phyloP scores from a whole-genome alignment of 2,797 vertebrate species.

The Myotis pilosus region DNA sequence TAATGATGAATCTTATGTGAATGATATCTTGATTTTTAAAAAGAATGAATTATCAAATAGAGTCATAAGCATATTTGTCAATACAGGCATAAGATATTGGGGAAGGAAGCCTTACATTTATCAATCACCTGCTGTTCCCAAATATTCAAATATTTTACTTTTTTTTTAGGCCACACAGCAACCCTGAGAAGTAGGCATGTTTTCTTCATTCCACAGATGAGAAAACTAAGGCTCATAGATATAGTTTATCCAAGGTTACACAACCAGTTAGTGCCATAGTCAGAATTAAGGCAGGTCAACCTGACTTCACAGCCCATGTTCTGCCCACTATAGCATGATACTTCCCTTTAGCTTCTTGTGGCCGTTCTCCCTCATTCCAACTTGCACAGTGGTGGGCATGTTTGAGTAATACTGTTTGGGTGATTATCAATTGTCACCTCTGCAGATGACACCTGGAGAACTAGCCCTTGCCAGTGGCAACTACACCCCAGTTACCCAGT shows the following conservation, averaged over 20 bases:
- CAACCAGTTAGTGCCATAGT: background rate
- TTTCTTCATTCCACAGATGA: background rate
- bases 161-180: background rate
- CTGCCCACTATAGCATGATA: background rate
- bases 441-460: slow-evolving; percentile 53
- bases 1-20: background rate
- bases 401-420: background rate
- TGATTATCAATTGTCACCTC: background rate
- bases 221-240: background rate
- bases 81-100: background rate
- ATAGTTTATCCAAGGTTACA: background rate
- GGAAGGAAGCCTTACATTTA: background rate
- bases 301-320: background rate
- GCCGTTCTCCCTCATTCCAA: fast-evolving
- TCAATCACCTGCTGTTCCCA: background rate
- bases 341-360: background rate
- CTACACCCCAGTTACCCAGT: slow-evolving; percentile 47
- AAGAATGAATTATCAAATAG: background rate
- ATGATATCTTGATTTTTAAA: background rate
- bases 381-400: background rate
- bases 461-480: slow-evolving; percentile 33
- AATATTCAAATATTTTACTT: background rate
- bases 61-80: background rate
- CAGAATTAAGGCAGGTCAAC: background rate
- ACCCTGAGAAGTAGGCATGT: background rate